A percentile compares a stretch with the other conserved stretches of the same genome.
Evolutionary conservation across 2,113 vertebrate species (phyloP).

Genomic region (Blennius ocellaris): DNA sequence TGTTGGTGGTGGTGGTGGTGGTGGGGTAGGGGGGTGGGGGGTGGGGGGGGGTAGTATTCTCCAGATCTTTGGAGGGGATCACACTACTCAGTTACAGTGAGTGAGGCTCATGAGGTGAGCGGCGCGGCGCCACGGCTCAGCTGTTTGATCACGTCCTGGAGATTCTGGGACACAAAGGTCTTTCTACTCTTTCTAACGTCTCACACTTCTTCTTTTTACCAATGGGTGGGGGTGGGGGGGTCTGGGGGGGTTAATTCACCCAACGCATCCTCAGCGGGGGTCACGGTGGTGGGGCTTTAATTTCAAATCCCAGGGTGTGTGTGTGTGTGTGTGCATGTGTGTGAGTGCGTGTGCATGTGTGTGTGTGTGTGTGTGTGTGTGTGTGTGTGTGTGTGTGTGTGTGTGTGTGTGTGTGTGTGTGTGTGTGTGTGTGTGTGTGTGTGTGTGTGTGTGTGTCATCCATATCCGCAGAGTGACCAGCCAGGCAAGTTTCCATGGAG

Average conservation of each 20-base stretch:
- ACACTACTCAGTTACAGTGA: constrained; percentile 55
- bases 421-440: too few relatives aligned
- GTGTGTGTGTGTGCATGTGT: too few relatives aligned
- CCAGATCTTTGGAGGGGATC: constrained; percentile 79
- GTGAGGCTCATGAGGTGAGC: constrained; percentile 52
- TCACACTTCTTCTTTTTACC: background rate
- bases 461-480: constrained; percentile 71
- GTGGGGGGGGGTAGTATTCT: constrained; percentile 45
- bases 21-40: constrained; percentile 26
- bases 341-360: too few relatives aligned
- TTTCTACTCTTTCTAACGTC: constrained; percentile 2
- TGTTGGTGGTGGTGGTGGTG: background rate
- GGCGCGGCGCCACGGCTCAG: background rate
- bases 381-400: too few relatives aligned
- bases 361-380: constrained; percentile 9
- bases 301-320: constrained; percentile 16
- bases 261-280: constrained; percentile 5
- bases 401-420: too few relatives aligned
- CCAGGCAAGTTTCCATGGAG: constrained; percentile 82
- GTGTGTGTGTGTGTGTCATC: constrained; percentile 61
- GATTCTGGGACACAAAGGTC: background rate
- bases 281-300: constrained; percentile 19
- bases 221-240: too few relatives aligned
- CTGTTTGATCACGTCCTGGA: constrained; percentile 25
- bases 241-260: constrained; percentile 15